These are phyloP conservation scores for Mastomys coucha DNA, from an alignment of 2,113 vertebrate genomes.

Conservation along the genomic window DNA sequence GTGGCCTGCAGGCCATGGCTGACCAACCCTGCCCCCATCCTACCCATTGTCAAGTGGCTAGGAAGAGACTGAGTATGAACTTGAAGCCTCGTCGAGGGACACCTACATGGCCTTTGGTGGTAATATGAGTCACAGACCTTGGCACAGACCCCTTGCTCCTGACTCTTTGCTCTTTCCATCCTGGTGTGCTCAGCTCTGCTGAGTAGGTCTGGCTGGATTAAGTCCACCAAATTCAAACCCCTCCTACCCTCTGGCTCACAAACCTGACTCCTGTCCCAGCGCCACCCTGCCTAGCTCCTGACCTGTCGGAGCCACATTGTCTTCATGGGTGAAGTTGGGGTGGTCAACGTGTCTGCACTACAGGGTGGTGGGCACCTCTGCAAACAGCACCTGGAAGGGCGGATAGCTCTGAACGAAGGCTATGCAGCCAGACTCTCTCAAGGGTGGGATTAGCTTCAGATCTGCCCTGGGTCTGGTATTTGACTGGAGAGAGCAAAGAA, in stretches of 20 bases:
- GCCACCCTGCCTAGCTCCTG: background rate
- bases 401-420: rapidly evolving
- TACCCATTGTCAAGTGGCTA: too few species aligned
- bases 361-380: rapidly evolving
- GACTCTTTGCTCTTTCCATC: background rate
- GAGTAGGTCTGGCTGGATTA: rapidly evolving
- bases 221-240: background rate
- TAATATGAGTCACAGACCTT: too few species aligned
- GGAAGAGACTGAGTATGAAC: rapidly evolving
- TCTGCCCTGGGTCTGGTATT: background rate
- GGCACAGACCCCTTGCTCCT: rapidly evolving
- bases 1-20: background rate
- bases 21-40: background rate
- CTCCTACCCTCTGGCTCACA: rapidly evolving
- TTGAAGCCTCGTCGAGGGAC: too few species aligned
- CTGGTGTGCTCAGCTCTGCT: rapidly evolving
- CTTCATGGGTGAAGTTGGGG: background rate
- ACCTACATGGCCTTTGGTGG: too few species aligned
- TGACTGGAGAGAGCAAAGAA: background rate
- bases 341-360: too few species aligned
- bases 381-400: background rate
- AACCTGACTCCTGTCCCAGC: background rate
- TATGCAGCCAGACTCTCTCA: background rate
- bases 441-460: background rate
- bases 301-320: rapidly evolving